Base-by-base conservation (phyloP, 2,888 invertebrate genomes). In the Drosophila paramelanica region DNA sequence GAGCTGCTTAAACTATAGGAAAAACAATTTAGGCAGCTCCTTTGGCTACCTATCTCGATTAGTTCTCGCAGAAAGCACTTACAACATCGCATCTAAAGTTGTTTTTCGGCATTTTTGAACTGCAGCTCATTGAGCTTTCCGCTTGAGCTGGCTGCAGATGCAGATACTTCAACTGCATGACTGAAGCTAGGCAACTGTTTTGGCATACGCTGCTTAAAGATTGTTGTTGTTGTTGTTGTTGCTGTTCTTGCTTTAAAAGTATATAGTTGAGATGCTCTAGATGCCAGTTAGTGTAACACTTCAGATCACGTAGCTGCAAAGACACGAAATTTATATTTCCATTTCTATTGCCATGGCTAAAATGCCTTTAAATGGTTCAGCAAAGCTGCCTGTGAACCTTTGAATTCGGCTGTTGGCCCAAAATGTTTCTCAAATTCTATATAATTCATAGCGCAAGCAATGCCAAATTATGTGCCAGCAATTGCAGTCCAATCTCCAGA, bases 241-340 rank as follows among this genome's bases (percentile, higher is more conserved):
- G 17, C 23, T 23, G 23, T 23, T 23, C 23, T 14, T 23, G 51
- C 67, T 72, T 62, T 43, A 67, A 73, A 60, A 1, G 1, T 3
- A 17, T 38, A 10, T 31, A 33, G 5, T 51, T 8, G 6, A 10
- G 52, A 31, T 17, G 6, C 23, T 3, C 23, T 23, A 10, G 52
- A 23, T 14, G 36, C 11, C 31, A 59, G 14, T 14, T 51, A 59
- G 39, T 41, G 39, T 14, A 52, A 49, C 73, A 77, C 77, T 83
- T 84, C 68, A 69, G 75, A 84, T 83, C 90, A 91, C 91, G 91
- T 91, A 83, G 60, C 78, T 79, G 79, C 80, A 79, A 73, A 75
- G 81, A 76, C 84, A 84, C 80, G 76, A 86, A 88, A 86, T 83
- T 17, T 17, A 0, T 81, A 90, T 90, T 89, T 82, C 73, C 75